These are phyloP conservation scores for Dynastes maya DNA, from an alignment of 2,888 invertebrate species.

Conservation along the genomic window DNA sequence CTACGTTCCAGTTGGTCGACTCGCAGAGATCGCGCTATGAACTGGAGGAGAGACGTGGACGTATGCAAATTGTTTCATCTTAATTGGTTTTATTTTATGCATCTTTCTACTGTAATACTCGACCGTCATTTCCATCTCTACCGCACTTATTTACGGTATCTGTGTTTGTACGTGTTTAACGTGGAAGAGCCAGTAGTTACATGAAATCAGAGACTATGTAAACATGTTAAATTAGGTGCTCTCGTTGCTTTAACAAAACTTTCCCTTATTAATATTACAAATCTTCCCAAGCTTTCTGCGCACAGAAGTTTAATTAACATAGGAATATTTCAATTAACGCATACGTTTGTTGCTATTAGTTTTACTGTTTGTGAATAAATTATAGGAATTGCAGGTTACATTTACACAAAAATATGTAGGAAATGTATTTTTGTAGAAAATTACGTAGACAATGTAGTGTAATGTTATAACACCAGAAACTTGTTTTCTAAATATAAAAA, in stretches of 20 bases:
- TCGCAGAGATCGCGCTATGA: constrained; percentile 12
- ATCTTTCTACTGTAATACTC: constrained; percentile 15
- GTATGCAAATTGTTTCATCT: constrained; percentile 35
- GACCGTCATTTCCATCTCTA: constrained; percentile 8
- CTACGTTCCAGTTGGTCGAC: constrained; percentile 25
- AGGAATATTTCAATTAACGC: too few species aligned
- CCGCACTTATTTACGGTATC: constrained; percentile 12
- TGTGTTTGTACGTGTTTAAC: constrained; percentile 5
- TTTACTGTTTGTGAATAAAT: too few species aligned
- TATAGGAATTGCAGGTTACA: too few species aligned
- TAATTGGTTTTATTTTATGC: constrained; percentile 36
- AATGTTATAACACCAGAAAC: too few species aligned
- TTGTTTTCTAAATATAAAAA: too few species aligned
- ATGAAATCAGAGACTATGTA: constrained; percentile 13
- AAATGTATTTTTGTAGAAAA: too few species aligned
- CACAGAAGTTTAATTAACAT: too few species aligned
- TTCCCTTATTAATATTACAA: constrained; percentile 24
- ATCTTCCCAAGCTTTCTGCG: not conserved
- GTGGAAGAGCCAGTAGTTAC: not conserved
- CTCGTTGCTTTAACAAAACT: constrained; percentile 5
- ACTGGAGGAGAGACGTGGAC: constrained; percentile 28
- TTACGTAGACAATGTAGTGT: too few species aligned
- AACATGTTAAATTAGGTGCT: constrained; percentile 18
- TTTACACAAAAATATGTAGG: too few species aligned
- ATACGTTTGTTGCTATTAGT: too few species aligned